Percentiles rank a stretch among this genome's conserved stretches.
phyloP scores from a whole-genome alignment of 1,140 invertebrate species.

The Heliconius congener region DNA sequence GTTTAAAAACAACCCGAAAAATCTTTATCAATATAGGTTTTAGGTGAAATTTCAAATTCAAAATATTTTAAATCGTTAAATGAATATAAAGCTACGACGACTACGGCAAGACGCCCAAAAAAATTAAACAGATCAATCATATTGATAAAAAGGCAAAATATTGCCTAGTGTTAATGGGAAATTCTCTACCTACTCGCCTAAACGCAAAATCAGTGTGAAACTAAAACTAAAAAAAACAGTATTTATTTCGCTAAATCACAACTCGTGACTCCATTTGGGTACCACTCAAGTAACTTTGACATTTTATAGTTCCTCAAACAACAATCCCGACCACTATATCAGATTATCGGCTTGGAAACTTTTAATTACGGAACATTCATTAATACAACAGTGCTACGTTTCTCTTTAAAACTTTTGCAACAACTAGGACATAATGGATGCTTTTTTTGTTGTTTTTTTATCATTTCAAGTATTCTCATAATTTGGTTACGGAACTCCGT shows the following conservation, averaged over 20 bases:
- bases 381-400: constrained; percentile 4
- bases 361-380: constrained; percentile 18
- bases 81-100: no score
- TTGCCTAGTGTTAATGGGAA: no score
- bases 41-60: no score
- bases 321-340: neutral
- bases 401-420: constrained; percentile 2
- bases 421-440: neutral
- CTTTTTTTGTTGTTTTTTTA: neutral
- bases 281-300: neutral
- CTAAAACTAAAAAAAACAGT: neutral
- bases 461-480: constrained; percentile 10
- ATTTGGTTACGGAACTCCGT: constrained; percentile 15
- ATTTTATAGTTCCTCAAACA: constrained; percentile 10
- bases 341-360: constrained; percentile 19
- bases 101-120: no score
- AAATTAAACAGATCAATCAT: no score
- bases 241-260: neutral
- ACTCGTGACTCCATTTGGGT: neutral
- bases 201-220: no score
- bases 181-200: no score
- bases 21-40: no score
- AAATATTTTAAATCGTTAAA: no score
- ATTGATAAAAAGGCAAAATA: no score
- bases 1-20: no score